Evolutionary conservation across 2,113 vertebrate species (phyloP), one percentile per base, ranked within the genome.

Genomic region (Aleadryas rufinucha): DNA sequence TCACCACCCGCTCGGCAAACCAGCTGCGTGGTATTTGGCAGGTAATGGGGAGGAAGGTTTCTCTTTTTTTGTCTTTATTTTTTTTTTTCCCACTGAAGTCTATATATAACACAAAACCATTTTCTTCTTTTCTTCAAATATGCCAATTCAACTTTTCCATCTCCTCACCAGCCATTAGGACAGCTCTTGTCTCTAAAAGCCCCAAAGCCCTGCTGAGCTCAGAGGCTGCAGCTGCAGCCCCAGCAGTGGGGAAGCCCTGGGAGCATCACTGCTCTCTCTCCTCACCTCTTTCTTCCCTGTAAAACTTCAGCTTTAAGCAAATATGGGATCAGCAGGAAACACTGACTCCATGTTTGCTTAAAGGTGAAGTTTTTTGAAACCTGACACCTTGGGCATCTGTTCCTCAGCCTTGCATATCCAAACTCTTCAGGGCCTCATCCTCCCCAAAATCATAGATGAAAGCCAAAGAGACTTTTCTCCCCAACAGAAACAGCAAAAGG

Each of bases 371-470:
- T 74, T 41, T 80, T 28, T 7, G 6, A 70, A 77, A 53, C 4
- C 49, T 56, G 28, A 7, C 16, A 26, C 0, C 13, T 15, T 65
- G 44, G 41, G 41, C 2, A 4, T 27, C 19, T 3, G 11, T 9
- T 57, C 50, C 54, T 88, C 60, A 56, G 52, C 6, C 39, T 22
- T n/a, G 8, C 13, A 35, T 61, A 27, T 53, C 37, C 69, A 92
- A n/a, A 45, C 19, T 15, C 77, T 17, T 44, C 57, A 87, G 18
- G 8, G 13, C 39, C 49, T 84, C 44, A n/a, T 49, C 17, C 61
- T 68, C 77, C 42, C 27, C 42, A 69, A 47, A 83, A 84, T 10
- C 33, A 24, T 0, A 81, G 13, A 7, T 27, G 33, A 52, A 91
- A 88, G 16, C 10, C 77, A 44, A 59, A 59, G 18, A 69, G 41